Evolutionary conservation across 2,888 invertebrate species (phyloP).

Genomic region (Rhagium mordax): DNA sequence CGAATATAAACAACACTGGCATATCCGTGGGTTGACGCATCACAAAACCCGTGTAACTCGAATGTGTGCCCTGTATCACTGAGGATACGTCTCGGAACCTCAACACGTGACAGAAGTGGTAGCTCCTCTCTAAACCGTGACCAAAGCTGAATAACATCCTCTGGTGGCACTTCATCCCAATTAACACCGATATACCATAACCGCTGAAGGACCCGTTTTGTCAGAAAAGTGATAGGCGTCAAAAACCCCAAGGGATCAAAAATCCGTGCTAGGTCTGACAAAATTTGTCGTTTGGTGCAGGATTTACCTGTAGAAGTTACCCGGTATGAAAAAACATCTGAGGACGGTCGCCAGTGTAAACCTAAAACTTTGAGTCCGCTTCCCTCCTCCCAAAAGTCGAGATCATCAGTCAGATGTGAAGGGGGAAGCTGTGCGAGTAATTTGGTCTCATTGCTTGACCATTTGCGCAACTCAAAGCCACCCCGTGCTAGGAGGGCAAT

Average conservation of each 20-base stretch:
- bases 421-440: neutral
- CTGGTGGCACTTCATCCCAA: too few species aligned
- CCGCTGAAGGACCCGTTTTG: neutral
- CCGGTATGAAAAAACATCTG: neutral
- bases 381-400: neutral
- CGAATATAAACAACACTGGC: too few species aligned
- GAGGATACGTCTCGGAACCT: too few species aligned
- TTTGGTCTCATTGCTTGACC: neutral
- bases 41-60: too few species aligned
- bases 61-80: too few species aligned
- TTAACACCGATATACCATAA: neutral
- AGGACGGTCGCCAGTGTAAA: neutral
- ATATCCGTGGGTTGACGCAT: too few species aligned
- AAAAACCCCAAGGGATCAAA: neutral
- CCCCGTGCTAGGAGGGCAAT: too few species aligned
- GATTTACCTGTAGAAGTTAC: neutral
- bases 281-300: too few species aligned
- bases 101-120: too few species aligned
- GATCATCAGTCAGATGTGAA: neutral
- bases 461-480: constrained; percentile 9
- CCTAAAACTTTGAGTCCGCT: neutral
- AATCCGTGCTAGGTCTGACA: neutral
- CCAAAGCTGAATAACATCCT: too few species aligned
- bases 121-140: too few species aligned
- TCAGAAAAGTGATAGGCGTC: neutral